Conservation (phyloP, 2,888 invertebrate species). For the Oligia strigilis region DNA sequence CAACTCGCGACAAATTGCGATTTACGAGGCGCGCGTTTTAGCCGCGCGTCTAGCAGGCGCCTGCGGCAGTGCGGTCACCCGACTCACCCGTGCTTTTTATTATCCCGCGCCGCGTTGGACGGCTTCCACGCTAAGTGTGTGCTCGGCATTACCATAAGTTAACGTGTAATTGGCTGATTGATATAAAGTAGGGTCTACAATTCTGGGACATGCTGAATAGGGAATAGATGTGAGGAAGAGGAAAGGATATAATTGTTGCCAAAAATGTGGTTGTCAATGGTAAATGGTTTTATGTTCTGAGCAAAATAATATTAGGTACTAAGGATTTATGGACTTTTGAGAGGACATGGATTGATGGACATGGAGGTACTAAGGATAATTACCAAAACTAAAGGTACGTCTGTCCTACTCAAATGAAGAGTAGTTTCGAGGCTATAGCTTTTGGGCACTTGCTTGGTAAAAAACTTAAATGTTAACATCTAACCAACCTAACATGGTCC, state of each 20-base stretch:
- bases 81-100: constrained; percentile 53
- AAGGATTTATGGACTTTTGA: neutral
- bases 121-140: constrained; percentile 60
- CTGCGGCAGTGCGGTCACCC: constrained; percentile 41
- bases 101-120: constrained; percentile 40
- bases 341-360: too few relatives aligned
- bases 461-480: too few relatives aligned
- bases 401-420: neutral
- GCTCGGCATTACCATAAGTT: constrained; percentile 56
- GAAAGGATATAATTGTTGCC: constrained; percentile 25
- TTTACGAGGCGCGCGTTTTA: constrained; percentile 68
- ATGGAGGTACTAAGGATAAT: too few relatives aligned
- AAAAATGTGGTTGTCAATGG: constrained; percentile 14
- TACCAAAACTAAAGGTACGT: neutral
- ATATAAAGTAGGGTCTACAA: constrained; percentile 46
- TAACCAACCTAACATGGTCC: neutral
- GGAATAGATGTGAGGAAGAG: constrained; percentile 16
- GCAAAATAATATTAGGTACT: neutral
- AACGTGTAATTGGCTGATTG: constrained; percentile 65
- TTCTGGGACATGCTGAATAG: constrained; percentile 8
- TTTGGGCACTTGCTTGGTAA: neutral
- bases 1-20: constrained; percentile 72
- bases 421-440: neutral
- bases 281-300: constrained; percentile 1
- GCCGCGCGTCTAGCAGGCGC: constrained; percentile 66